Conservation (phyloP, 2,888 invertebrate genomes). For the Drosophila bunnanda region DNA sequence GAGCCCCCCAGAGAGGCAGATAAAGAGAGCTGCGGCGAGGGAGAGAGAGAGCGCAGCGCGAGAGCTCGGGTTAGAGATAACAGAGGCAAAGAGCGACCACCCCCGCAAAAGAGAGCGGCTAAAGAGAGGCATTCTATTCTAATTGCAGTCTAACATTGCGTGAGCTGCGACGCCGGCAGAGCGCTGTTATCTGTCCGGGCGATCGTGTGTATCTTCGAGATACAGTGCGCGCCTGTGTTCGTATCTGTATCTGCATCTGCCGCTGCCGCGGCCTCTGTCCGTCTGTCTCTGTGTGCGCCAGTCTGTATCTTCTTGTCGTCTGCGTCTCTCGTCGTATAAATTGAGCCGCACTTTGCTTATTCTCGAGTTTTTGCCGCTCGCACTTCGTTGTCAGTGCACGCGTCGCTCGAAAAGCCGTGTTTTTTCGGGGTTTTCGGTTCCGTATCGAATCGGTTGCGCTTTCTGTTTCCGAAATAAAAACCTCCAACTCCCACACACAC, state of each 20-base stretch:
- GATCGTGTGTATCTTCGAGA: conserved; percentile 76
- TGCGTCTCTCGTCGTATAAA: conserved; percentile 74
- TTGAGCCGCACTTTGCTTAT: conserved; percentile 81
- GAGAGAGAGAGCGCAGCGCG: conserved; percentile 1
- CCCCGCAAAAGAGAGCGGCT: conserved; percentile 32
- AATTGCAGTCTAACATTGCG: conserved; percentile 62
- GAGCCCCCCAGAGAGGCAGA: conserved; percentile 8
- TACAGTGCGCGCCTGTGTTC: conserved; percentile 42
- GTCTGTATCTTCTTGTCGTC: conserved; percentile 74
- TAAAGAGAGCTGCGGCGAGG: neutral
- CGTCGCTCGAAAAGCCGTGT: conserved; percentile 51
- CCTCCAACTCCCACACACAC: conserved; percentile 15
- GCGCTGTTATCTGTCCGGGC: conserved; percentile 57
- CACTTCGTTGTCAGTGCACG: conserved; percentile 78
- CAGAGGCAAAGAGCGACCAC: conserved; percentile 19
- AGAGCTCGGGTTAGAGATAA: conserved; percentile 1
- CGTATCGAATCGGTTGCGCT: conserved; percentile 28
- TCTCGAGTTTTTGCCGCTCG: conserved; percentile 80
- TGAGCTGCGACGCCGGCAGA: conserved; percentile 44
- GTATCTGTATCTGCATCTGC: conserved; percentile 30
- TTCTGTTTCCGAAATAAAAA: conserved; percentile 18
- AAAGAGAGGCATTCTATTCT: conserved; percentile 42
- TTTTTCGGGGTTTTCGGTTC: conserved; percentile 19
- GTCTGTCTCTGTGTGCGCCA: conserved; percentile 20
- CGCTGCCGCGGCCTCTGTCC: conserved; percentile 16